Evolutionary conservation across 1,140 invertebrate species (phyloP), one percentile per base, ranked within the genome.

Genomic region (Trachymyrmex septentrionalis): DNA sequence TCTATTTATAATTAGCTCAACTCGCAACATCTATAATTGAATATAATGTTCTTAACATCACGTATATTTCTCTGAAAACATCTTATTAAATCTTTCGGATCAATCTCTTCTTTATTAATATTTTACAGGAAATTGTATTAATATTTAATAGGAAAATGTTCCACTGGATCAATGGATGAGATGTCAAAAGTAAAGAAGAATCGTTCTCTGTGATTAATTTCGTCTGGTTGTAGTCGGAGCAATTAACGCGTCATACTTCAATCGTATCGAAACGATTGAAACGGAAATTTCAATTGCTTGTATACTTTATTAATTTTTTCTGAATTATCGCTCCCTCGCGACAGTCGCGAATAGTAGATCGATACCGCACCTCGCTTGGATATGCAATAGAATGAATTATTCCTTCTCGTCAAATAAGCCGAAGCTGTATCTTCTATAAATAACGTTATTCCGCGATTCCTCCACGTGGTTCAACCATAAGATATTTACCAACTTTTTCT

Each of bases 311-410:
- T 59, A 84, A 73, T 75, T 84, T 84, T 48, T 63, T 72, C 24
- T 75, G 38, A 34, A 73, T 84, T 50, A 75, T 38, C 14, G 55
- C 19, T 50, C 9, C 38, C 57, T 61, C 12, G 38, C 38, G 24
- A 53, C 38, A 19, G 38, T 73, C 38, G 14, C 27, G 24, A 61
- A n/a, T 19, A 12, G 14, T 73, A 82, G 55, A 84, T 84, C 80
- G 69, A 84, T 84, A 84, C 2, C n/a, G 27, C 38, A 57, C 50
- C 16, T 53, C 69, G 55, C 24, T 34, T 19, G 69, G 55, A 48
- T 57, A 81, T 67, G 27, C 38, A 72, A 73, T 27, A 7, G 38
- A 84, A 84, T 75, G 59, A 84, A 81, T 81, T 81, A 81, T 81
- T 71, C 50, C 21, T 57, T 59, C 66, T 69, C 78, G 64, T 71